Percentiles rank a stretch among this genome's conserved stretches.
Evolutionary conservation across 2,113 vertebrate genomes (phyloP).

Genomic region (Eurystomus gularis): DNA sequence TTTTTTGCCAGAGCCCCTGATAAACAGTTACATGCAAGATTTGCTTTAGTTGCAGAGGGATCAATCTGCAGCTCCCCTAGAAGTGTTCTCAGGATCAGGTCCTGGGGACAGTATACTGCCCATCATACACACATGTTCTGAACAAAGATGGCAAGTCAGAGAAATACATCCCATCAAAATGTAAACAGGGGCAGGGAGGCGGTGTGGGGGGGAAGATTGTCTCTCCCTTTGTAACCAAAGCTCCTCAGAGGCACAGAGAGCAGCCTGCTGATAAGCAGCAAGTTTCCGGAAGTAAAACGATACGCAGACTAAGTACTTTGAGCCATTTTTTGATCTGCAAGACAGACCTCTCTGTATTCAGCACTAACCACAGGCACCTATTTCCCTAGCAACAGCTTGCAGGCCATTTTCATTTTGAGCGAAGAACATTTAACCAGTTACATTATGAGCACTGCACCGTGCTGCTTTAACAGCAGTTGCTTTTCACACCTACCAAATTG

Average conservation of each 20-base stretch:
- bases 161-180: background rate
- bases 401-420: constrained; percentile 23
- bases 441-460: background rate
- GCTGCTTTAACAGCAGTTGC: background rate
- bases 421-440: constrained; percentile 19
- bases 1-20: background rate
- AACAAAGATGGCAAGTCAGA: background rate
- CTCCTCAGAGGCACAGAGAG: background rate
- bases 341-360: constrained; percentile 20
- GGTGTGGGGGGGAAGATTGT: background rate
- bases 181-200: too few relatives aligned
- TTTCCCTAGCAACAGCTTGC: constrained; percentile 54
- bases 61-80: background rate
- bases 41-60: background rate
- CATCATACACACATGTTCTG: background rate
- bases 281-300: background rate
- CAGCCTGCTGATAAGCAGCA: background rate
- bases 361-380: constrained; percentile 48
- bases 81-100: background rate
- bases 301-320: background rate
- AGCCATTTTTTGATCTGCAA: constrained; percentile 32
- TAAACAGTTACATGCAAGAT: background rate
- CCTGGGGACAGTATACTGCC: background rate
- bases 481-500: constrained; percentile 12
- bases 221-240: background rate